A percentile compares a stretch with the other conserved stretches of the same genome.
These are phyloP conservation scores for Octonoba sinensis DNA, from an alignment of 2,888 invertebrate genomes.

Conservation along the genomic window DNA sequence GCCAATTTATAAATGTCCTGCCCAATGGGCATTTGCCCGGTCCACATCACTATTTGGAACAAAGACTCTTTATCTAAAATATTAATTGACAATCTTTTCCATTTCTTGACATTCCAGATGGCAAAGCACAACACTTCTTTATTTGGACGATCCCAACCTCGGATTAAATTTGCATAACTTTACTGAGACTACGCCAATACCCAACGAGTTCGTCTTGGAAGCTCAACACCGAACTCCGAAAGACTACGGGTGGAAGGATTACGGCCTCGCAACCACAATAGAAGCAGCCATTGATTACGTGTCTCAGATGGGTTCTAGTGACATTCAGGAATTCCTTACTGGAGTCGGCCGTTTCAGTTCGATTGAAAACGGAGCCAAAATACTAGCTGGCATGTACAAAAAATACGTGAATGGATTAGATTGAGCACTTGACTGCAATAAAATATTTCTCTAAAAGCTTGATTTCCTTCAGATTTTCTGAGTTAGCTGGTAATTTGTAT, in stretches of 20 bases:
- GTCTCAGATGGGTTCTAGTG: background rate
- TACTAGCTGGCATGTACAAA: constrained; percentile 39
- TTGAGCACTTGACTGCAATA: background rate
- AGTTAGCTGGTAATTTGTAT: too few species aligned
- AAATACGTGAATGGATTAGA: constrained; percentile 3
- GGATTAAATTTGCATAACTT: constrained; percentile 36
- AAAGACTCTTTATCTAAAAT: too few species aligned
- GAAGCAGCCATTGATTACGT: constrained; percentile 14
- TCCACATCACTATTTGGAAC: too few species aligned
- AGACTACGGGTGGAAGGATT: background rate
- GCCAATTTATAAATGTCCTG: too few species aligned
- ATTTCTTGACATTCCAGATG: constrained; percentile 21
- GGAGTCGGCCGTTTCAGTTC: background rate
- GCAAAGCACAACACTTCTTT: constrained; percentile 33
- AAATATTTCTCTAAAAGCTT: too few species aligned
- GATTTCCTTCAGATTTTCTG: too few species aligned
- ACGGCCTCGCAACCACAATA: constrained; percentile 17
- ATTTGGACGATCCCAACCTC: constrained; percentile 32
- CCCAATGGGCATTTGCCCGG: too few species aligned
- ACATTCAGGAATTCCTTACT: constrained; percentile 31
- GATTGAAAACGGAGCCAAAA: constrained; percentile 23
- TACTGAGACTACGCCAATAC: constrained; percentile 29
- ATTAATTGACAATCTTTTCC: background rate
- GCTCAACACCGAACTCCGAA: constrained; percentile 14
- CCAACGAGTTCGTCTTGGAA: constrained; percentile 24